phyloP scores from a whole-genome alignment of 2,113 vertebrate genomes.

The Elaphurus davidianus region DNA sequence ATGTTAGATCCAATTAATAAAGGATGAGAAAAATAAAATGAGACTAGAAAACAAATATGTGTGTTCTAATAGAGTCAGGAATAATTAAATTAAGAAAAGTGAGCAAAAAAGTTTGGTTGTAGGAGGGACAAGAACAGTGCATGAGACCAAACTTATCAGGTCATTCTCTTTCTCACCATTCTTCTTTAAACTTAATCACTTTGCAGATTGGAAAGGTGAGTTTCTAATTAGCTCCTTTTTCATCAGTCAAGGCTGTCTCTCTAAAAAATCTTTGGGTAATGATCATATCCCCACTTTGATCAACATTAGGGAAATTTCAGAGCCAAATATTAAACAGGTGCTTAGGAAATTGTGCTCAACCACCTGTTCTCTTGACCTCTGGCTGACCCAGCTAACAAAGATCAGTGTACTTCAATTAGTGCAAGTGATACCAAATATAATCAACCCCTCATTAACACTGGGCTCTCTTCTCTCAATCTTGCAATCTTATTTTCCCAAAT shows the following conservation, averaged over 20 bases:
- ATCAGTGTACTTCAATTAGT: slow-evolving; percentile 80
- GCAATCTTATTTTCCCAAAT: neutral
- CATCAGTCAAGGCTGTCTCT: slow-evolving; percentile 80
- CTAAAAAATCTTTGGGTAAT: slow-evolving; percentile 84
- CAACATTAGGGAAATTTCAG: slow-evolving; percentile 80
- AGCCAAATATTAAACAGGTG: slow-evolving; percentile 82
- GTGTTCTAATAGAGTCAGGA: neutral
- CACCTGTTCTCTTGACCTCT: slow-evolving; percentile 81
- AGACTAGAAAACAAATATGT: neutral
- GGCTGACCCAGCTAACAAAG: slow-evolving; percentile 74
- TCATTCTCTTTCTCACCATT: slow-evolving; percentile 73
- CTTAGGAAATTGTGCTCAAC: slow-evolving; percentile 78
- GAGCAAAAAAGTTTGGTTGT: slow-evolving; percentile 37
- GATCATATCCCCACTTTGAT: slow-evolving; percentile 72
- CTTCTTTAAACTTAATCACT: slow-evolving; percentile 84
- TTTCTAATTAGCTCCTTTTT: slow-evolving; percentile 82
- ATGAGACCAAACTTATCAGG: slow-evolving; percentile 15
- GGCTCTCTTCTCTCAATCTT: neutral
- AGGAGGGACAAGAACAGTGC: slow-evolving; percentile 29
- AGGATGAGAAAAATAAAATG: neutral
- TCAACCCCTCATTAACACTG: slow-evolving; percentile 54
- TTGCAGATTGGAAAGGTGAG: slow-evolving; percentile 83
- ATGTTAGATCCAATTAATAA: neutral
- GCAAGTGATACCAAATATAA: slow-evolving; percentile 72
- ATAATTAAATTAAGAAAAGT: slow-evolving; percentile 56